Base-by-base conservation (phyloP, 2,888 invertebrate species). In the Drosophila silvestris region DNA sequence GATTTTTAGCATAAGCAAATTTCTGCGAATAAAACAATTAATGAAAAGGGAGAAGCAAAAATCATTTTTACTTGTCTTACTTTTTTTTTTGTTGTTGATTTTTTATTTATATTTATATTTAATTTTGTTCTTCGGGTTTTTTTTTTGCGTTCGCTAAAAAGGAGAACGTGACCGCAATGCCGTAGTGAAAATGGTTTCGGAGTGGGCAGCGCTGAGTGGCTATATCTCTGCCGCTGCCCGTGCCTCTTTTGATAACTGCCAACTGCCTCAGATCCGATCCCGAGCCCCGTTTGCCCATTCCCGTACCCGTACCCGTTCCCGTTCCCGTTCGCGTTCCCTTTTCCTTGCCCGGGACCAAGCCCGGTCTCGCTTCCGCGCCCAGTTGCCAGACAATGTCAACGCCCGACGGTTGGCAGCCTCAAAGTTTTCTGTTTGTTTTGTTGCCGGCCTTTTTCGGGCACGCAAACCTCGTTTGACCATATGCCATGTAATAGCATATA, bases 91-190 rank as follows among this genome's bases (percentile, higher is more conserved):
- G 22, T 16, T 16, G 4, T 47, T 4, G 5, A 14, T 35, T 47
- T 9, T 22, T 0, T 74, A 52, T 63, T 53, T 39, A 44, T 50
- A 22, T 9, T 35, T 51, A 41, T 28, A 35, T 47, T 26, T 28
- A 10, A 12, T 60, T 32, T 16, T 70, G 32, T 39, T 56, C 28
- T 22, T 16, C 7, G 22, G 2, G 16, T 1, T 26, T 47, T 50
- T 60, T 22, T 41, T 50, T 28, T 66, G 63, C 63, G 33, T 53
- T 70, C 37, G 57, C 68, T 64, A 79, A 81, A 72, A 84, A 80
- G 77, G 77, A 87, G 91, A 83, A 89, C 88, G 88, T 89, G 88
- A 89, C 89, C 88, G 83, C 88, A 81, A 89, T 89, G 82, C 82
- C 75, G 60, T 70, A 85, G 81, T 74, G 70, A 74, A 86, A 86